Conservation (phyloP, 1,140 invertebrate genomes). For the Colletes latitarsis region DNA sequence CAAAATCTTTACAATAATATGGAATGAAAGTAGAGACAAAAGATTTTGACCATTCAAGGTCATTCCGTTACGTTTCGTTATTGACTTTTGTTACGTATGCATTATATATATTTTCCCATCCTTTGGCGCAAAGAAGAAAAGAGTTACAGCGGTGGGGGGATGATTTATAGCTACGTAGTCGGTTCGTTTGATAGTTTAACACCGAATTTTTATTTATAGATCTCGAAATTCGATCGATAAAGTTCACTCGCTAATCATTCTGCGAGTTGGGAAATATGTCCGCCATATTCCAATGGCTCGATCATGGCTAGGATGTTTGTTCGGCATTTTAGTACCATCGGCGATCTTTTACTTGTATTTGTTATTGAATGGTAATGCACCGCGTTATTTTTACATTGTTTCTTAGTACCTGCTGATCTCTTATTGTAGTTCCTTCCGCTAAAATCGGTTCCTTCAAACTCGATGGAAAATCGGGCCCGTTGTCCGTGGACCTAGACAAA, state of each 20-base stretch:
- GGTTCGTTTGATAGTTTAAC: too few species aligned
- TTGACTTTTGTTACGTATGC: too few species aligned
- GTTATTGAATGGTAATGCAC: constrained; percentile 72
- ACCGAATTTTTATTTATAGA: constrained; percentile 40
- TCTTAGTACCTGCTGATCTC: constrained; percentile 1
- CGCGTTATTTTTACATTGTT: neutral
- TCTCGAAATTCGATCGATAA: constrained; percentile 11
- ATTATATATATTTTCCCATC: too few species aligned
- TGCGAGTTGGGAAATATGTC: constrained; percentile 70
- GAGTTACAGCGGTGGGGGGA: too few species aligned
- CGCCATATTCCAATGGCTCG: constrained; percentile 73
- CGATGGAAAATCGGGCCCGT: constrained; percentile 23
- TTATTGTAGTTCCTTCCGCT: constrained; percentile 60
- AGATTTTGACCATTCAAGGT: too few species aligned
- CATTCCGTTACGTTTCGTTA: too few species aligned
- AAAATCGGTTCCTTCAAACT: constrained; percentile 41
- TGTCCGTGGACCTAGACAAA: constrained; percentile 14
- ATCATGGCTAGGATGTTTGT: constrained; percentile 75
- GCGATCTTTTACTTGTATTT: constrained; percentile 74
- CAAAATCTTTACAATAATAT: too few species aligned
- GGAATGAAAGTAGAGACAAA: too few species aligned
- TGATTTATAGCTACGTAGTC: too few species aligned
- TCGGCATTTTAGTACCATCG: constrained; percentile 67
- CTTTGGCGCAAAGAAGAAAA: too few species aligned
- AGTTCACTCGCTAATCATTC: constrained; percentile 49